phyloP scores from a whole-genome alignment of 1,140 invertebrate species.

The Myzus persicae region DNA sequence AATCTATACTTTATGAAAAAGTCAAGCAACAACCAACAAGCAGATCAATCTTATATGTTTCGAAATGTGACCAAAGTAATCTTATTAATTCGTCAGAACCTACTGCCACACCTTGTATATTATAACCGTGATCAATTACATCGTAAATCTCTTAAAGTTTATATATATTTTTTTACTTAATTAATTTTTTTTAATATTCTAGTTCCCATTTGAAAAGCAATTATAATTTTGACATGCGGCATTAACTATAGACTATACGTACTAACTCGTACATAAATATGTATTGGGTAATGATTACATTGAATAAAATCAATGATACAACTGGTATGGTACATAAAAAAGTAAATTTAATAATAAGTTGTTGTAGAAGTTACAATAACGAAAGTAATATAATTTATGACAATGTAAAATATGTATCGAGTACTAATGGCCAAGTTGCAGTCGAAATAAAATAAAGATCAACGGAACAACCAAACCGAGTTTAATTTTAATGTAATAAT shows the following conservation, averaged over 20 bases:
- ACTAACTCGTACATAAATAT: too few species aligned
- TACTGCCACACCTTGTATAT: neutral
- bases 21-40: neutral
- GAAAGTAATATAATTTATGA: too few species aligned
- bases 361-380: too few species aligned
- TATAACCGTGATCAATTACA: too few species aligned
- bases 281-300: too few species aligned
- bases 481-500: neutral
- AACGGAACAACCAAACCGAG: neutral
- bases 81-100: neutral
- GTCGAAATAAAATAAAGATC: neutral
- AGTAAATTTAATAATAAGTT: too few species aligned
- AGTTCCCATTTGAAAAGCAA: neutral
- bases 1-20: neutral
- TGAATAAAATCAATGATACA: too few species aligned
- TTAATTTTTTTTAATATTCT: neutral
- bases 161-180: neutral
- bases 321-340: too few species aligned
- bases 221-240: neutral
- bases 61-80: neutral
- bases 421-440: too few species aligned
- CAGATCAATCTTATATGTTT: neutral
- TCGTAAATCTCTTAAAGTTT: too few species aligned
- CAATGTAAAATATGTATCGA: too few species aligned
- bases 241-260: neutral